phyloP scores from a whole-genome alignment of 2,888 invertebrate genomes.

The Podotricha telesiphe region DNA sequence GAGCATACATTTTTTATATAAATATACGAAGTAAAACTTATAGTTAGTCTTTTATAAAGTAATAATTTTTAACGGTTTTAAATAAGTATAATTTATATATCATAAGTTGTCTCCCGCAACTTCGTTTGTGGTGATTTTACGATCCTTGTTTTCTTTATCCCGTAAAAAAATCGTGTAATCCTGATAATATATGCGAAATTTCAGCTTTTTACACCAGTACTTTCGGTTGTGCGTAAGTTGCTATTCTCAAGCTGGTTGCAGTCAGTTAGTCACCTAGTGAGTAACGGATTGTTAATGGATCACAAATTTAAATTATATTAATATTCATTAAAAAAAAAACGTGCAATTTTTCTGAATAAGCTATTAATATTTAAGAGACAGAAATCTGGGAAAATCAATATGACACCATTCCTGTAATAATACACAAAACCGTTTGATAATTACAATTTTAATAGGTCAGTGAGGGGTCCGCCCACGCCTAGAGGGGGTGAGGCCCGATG shows the following conservation, averaged over 20 bases:
- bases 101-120: not conserved
- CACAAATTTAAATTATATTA: not conserved
- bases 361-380: conserved; percentile 33
- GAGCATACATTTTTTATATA: conserved; percentile 23
- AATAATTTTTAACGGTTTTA: not conserved
- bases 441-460: conserved; percentile 80
- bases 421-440: conserved; percentile 71
- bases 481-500: conserved; percentile 50
- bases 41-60: conserved; percentile 9
- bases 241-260: too few species aligned
- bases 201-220: too few species aligned
- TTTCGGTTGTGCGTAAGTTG: too few species aligned
- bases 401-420: conserved; percentile 70
- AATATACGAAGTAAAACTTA: conserved; percentile 7
- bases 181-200: too few species aligned
- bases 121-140: not conserved
- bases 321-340: conserved; percentile 19
- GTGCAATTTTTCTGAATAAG: conserved; percentile 33
- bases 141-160: not conserved
- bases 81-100: not conserved
- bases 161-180: too few species aligned
- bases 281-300: not conserved
- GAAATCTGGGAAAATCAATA: conserved; percentile 60
- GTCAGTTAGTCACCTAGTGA: too few species aligned
- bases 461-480: conserved; percentile 48